phyloP scores from a whole-genome alignment of 1,140 invertebrate genomes.

The Medauroidea extradentata region DNA sequence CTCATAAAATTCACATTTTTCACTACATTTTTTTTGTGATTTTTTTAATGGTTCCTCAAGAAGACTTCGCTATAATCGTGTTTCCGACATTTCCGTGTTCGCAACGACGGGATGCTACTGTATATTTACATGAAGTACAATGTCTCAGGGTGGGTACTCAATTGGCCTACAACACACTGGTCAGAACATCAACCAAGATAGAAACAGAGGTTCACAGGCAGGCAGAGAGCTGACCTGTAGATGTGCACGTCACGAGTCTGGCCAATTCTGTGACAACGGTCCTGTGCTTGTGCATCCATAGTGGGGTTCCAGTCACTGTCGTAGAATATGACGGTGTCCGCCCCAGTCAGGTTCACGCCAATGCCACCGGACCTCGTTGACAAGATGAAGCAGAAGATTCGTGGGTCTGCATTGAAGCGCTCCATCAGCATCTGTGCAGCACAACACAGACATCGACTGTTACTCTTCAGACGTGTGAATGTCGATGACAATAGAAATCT shows the following conservation, averaged over 20 bases:
- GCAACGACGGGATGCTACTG: too few relatives aligned
- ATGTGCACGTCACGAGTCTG: conserved; percentile 99
- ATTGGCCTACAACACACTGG: too few relatives aligned
- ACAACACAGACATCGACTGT: conserved; percentile 11
- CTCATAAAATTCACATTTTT: too few relatives aligned
- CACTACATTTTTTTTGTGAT: too few relatives aligned
- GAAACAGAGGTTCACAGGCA: neutral
- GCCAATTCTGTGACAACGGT: conserved; percentile 97
- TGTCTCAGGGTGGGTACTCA: too few relatives aligned
- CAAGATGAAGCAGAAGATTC: conserved; percentile 97
- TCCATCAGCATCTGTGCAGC: conserved; percentile 82
- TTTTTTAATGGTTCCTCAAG: too few relatives aligned
- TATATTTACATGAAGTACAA: too few relatives aligned
- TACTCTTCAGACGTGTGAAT: too few relatives aligned
- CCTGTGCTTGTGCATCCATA: conserved; percentile 99
- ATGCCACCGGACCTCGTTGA: conserved; percentile 97
- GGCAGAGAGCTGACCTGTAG: conserved; percentile 63
- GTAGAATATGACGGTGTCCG: conserved; percentile 99
- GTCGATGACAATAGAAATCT: too few relatives aligned
- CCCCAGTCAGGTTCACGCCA: conserved; percentile 97
- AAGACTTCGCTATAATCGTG: too few relatives aligned
- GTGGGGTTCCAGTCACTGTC: conserved; percentile 99
- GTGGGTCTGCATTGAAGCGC: conserved; percentile 90
- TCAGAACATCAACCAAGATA: neutral
- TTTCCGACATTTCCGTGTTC: too few relatives aligned